Percentiles rank a stretch among this genome's conserved stretches.
Conservation (phyloP, 2,113 vertebrate species). For the Phycodurus eques region DNA sequence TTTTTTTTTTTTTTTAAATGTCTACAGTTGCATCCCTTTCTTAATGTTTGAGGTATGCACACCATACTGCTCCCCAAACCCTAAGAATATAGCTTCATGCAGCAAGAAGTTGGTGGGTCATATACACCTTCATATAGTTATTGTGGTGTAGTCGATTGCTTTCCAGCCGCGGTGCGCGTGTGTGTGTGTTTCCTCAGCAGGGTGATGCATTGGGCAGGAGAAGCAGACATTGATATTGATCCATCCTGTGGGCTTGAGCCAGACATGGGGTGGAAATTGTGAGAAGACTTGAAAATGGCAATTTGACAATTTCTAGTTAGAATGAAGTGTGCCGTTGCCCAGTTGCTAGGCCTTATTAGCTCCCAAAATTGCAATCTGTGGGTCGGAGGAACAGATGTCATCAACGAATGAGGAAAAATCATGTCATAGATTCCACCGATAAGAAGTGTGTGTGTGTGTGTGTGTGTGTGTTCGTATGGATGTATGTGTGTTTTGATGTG, state of each 20-base stretch:
- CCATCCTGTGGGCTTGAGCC: conserved; percentile 34
- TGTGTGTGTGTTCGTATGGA: neutral
- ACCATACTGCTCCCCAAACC: neutral
- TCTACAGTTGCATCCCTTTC: neutral
- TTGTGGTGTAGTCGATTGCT: conserved; percentile 11
- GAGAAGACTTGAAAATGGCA: conserved; percentile 44
- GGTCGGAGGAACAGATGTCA: conserved; percentile 51
- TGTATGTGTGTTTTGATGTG: neutral
- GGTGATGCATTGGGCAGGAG: conserved; percentile 29
- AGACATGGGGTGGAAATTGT: conserved; percentile 43
- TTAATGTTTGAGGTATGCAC: neutral
- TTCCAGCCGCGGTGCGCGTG: conserved; percentile 17
- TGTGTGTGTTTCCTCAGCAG: conserved; percentile 19
- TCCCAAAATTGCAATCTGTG: conserved; percentile 63
- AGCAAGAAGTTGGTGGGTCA: neutral
- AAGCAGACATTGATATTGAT: conserved; percentile 56
- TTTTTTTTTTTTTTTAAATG: too few relatives aligned
- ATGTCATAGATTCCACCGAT: conserved; percentile 26
- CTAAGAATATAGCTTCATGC: conserved; percentile 4
- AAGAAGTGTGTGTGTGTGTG: conserved; percentile 4
- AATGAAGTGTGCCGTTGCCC: conserved; percentile 53
- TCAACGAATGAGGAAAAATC: conserved; percentile 54
- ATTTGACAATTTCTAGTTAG: conserved; percentile 63
- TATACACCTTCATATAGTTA: conserved; percentile 4
- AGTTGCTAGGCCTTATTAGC: conserved; percentile 51